Conservation (phyloP, 2,797 vertebrate species). For the Philypnodon macrostomus region DNA sequence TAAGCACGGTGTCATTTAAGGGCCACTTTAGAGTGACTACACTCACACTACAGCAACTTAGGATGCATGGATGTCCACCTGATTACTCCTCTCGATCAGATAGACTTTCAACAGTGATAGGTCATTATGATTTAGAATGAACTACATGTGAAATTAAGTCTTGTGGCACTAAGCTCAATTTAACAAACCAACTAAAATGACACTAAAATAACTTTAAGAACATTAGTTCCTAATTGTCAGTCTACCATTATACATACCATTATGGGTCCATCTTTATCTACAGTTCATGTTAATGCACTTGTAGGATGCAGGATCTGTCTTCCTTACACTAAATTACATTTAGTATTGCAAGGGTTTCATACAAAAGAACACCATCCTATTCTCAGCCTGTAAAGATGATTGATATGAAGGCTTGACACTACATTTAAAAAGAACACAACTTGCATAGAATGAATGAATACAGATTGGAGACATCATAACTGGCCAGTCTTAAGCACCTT, state of each 20-base stretch:
- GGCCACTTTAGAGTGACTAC: too few species aligned
- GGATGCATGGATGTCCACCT: background rate
- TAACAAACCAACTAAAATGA: background rate
- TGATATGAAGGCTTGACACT: constrained; percentile 35
- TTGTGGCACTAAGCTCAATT: background rate
- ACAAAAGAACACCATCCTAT: constrained; percentile 44
- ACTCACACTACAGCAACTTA: too few species aligned
- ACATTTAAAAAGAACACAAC: constrained; percentile 56
- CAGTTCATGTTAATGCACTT: constrained; percentile 3
- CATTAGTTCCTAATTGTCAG: background rate
- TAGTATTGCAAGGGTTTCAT: constrained; percentile 43
- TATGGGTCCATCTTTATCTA: too few species aligned
- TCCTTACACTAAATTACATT: constrained; percentile 30
- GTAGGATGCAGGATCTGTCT: constrained; percentile 36
- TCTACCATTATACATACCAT: too few species aligned
- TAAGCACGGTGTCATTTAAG: too few species aligned
- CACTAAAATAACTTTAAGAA: too few species aligned
- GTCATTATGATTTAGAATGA: too few species aligned
- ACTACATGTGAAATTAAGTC: background rate
- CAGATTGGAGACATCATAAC: constrained; percentile 69
- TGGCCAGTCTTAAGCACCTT: constrained; percentile 77
- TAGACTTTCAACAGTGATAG: background rate
- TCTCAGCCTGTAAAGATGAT: constrained; percentile 28
- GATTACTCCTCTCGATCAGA: constrained; percentile 1
- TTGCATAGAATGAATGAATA: constrained; percentile 82